Percentiles rank a stretch among this genome's conserved stretches.
These are phyloP conservation scores for Artibeus jamaicensis DNA, from an alignment of 2,797 vertebrate genomes.

Conservation along the genomic window DNA sequence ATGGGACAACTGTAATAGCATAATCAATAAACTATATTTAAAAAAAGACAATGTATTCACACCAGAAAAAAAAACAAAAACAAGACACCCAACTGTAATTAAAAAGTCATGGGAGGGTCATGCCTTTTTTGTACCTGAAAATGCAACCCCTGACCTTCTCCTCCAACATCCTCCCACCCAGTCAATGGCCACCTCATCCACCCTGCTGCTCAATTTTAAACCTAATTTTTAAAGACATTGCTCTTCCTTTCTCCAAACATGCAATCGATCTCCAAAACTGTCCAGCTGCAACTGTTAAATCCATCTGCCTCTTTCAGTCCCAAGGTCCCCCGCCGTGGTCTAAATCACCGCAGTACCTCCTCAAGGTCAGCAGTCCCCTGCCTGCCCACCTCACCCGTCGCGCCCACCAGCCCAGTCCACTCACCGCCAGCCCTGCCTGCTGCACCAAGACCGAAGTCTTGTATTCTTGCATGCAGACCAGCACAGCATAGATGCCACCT, in stretches of 20 bases:
- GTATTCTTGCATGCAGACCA: conserved; percentile 92
- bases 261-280: not conserved
- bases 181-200: not conserved
- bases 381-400: not conserved
- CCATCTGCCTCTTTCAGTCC: not conserved
- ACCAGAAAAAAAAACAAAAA: not conserved
- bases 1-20: too few relatives aligned
- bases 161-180: not conserved
- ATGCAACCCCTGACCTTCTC: not conserved
- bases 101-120: not conserved
- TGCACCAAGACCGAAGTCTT: conserved; percentile 85
- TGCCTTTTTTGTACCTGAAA: not conserved
- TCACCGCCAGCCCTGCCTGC: conserved; percentile 92
- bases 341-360: not conserved
- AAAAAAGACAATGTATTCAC: too few relatives aligned
- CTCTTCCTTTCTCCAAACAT: not conserved
- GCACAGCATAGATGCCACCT: conserved; percentile 91
- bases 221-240: not conserved
- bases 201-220: not conserved
- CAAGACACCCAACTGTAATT: not conserved
- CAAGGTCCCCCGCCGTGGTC: not conserved
- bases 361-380: not conserved
- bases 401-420: conserved; percentile 40
- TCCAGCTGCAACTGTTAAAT: not conserved
- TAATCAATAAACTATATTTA: too few relatives aligned